phyloP scores from a whole-genome alignment of 2,888 invertebrate species.

The Acanthopleura granulata region DNA sequence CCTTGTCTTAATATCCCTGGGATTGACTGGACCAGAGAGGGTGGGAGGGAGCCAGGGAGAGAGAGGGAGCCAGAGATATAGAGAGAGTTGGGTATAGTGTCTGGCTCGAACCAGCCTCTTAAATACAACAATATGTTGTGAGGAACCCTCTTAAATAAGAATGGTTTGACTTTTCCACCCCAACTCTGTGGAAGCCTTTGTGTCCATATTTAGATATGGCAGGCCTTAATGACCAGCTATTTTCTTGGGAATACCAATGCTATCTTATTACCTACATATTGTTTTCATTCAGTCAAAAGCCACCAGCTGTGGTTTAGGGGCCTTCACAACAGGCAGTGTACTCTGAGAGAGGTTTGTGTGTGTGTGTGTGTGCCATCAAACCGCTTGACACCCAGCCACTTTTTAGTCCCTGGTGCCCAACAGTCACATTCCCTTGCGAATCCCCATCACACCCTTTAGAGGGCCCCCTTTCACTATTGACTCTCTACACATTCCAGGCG shows the following conservation, averaged over 20 bases:
- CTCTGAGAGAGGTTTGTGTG: no score
- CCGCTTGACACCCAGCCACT: no score
- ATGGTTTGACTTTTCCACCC: not conserved
- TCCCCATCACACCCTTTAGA: no score
- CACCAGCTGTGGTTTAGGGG: not conserved
- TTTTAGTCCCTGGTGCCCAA: no score
- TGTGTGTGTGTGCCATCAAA: no score
- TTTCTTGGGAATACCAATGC: constrained; percentile 10
- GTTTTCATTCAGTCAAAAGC: constrained; percentile 3
- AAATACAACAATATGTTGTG: not conserved
- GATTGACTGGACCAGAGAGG: not conserved
- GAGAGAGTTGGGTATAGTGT: not conserved
- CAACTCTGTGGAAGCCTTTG: not conserved
- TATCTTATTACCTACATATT: constrained; percentile 4
- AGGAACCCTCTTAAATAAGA: not conserved
- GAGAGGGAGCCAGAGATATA: no score
- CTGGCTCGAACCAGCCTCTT: not conserved
- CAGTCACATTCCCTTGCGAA: no score
- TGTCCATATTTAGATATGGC: constrained; percentile 10
- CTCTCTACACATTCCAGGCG: no score
- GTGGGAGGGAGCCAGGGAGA: not conserved
- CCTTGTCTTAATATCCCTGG: not conserved
- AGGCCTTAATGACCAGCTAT: constrained; percentile 11
- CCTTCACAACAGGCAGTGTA: no score
- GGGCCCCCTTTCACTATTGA: no score